Conservation (phyloP, 2,797 vertebrate genomes). For the Pangasius larnaudii region DNA sequence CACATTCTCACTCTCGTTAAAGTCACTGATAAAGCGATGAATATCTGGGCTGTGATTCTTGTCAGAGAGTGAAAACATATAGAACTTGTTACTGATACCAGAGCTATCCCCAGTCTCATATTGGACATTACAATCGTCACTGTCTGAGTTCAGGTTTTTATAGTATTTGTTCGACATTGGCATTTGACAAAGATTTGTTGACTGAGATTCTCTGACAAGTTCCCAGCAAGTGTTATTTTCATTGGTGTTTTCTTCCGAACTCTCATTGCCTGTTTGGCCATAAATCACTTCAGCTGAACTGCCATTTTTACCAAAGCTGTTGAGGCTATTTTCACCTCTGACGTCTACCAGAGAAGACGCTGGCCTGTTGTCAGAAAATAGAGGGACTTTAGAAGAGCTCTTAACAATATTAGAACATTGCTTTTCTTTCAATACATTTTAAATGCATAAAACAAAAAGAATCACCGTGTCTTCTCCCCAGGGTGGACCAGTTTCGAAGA, state of each 20-base stretch:
- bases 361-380: conserved; percentile 46
- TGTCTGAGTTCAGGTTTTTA: neutral
- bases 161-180: neutral
- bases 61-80: neutral
- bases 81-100: conserved; percentile 48
- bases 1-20: neutral
- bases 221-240: neutral
- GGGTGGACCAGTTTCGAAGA: conserved; percentile 16
- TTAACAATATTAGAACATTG: neutral
- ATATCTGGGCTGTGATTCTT: neutral
- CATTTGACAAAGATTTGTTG: neutral
- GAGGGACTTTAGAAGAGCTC: neutral
- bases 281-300: conserved; percentile 39
- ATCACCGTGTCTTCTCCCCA: conserved; percentile 45
- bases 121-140: neutral
- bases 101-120: conserved; percentile 33
- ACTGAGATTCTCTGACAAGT: neutral
- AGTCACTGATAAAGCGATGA: neutral
- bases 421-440: neutral
- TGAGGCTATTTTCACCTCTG: conserved; percentile 23
- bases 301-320: conserved; percentile 13
- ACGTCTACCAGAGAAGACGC: neutral
- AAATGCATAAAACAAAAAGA: neutral
- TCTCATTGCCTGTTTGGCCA: conserved; percentile 26
- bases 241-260: neutral